phyloP scores from a whole-genome alignment of 2,797 vertebrate species.

The Epinephelus coioides region DNA sequence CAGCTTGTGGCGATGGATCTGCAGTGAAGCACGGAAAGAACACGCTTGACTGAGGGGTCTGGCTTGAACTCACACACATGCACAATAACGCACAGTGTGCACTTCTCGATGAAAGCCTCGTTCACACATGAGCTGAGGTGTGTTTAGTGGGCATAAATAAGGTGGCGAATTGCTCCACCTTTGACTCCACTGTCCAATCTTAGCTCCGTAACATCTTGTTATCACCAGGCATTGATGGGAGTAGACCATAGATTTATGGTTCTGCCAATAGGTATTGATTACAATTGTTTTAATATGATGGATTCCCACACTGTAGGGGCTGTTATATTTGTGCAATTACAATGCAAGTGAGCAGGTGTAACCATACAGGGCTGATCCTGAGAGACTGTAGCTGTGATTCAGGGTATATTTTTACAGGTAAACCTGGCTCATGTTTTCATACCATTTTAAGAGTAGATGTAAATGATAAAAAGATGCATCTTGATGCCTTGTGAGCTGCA shows the following conservation, averaged over 20 bases:
- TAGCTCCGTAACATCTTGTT: neutral
- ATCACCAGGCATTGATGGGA: slow-evolving; percentile 11
- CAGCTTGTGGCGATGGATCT: slow-evolving; percentile 34
- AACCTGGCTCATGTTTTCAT: neutral
- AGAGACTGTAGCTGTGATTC: neutral
- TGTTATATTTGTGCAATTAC: neutral
- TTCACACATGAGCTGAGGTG: slow-evolving; percentile 12
- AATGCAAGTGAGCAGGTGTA: neutral
- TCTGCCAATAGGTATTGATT: slow-evolving; percentile 11
- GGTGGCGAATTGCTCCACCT: neutral
- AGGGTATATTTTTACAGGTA: neutral
- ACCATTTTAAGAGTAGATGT: no score
- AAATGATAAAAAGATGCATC: neutral
- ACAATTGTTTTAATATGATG: slow-evolving; percentile 3
- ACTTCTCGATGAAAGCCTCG: slow-evolving; percentile 12
- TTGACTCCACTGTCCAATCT: slow-evolving; percentile 1
- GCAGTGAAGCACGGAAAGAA: slow-evolving; percentile 32
- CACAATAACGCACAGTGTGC: neutral
- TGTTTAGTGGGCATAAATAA: slow-evolving; percentile 26
- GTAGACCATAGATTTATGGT: neutral
- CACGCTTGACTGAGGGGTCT: slow-evolving; percentile 43
- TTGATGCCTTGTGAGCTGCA: no score
- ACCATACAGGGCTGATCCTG: neutral
- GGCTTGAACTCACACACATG: slow-evolving; percentile 27
- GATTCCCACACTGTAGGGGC: neutral